Percentiles rank a stretch among this genome's conserved stretches.
These are phyloP conservation scores for Tanaodytes sp. DNA, from an alignment of 2,888 invertebrate species.

Conservation along the genomic window DNA sequence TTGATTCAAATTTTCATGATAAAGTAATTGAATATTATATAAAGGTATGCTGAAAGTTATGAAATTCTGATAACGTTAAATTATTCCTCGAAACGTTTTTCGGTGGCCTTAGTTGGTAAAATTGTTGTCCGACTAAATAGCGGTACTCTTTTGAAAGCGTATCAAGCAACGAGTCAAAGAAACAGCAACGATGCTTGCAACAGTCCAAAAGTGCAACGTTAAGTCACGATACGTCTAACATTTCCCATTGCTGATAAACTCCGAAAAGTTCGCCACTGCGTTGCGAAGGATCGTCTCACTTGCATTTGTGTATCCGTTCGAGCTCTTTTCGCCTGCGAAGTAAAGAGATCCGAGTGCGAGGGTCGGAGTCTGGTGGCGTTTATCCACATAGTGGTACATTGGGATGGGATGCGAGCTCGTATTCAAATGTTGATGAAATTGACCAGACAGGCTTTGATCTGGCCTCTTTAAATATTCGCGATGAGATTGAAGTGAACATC, in stretches of 20 bases:
- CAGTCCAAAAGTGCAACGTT: conserved; percentile 27
- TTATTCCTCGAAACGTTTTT: too few species aligned
- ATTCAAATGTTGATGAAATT: conserved; percentile 74
- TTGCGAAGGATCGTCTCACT: conserved; percentile 34
- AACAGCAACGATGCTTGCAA: conserved; percentile 6
- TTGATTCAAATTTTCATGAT: too few species aligned
- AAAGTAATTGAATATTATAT: too few species aligned
- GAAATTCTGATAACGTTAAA: too few species aligned
- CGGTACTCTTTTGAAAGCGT: conserved; percentile 14
- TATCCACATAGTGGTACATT: conserved; percentile 53
- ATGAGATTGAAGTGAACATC: conserved; percentile 73
- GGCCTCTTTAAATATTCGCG: conserved; percentile 72
- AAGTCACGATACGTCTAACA: conserved; percentile 49
- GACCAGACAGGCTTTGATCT: conserved; percentile 73
- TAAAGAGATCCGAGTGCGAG: conserved; percentile 59
- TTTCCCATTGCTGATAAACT: conserved; percentile 58
- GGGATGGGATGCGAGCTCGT: conserved; percentile 58
- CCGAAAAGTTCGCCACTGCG: conserved; percentile 59
- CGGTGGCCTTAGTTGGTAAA: too few species aligned
- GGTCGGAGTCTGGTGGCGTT: conserved; percentile 30
- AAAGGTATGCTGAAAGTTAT: too few species aligned
- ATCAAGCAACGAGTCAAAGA: conserved; percentile 20
- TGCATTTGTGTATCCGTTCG: too few species aligned
- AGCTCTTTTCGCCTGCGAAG: conserved; percentile 57
- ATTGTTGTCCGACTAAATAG: too few species aligned